Conservation (phyloP, 2,113 vertebrate species). For the Oncorhynchus gorbuscha region DNA sequence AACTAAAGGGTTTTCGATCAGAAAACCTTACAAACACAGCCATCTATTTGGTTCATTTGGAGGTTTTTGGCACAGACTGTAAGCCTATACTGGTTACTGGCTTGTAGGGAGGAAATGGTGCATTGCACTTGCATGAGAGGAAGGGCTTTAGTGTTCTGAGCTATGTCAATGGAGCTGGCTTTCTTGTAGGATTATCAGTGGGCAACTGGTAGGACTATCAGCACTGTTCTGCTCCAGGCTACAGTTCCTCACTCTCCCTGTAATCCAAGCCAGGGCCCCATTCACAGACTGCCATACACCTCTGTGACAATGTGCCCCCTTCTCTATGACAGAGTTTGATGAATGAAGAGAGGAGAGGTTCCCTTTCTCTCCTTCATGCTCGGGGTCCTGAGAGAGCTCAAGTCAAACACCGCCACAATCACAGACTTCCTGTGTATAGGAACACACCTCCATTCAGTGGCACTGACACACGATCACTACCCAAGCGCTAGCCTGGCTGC, state of each 20-base stretch:
- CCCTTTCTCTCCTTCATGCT: slow-evolving; percentile 35
- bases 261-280: slow-evolving; percentile 62
- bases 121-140: slow-evolving; percentile 15
- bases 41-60: not conserved
- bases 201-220: slow-evolving; percentile 32
- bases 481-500: slow-evolving; percentile 15
- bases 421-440: slow-evolving; percentile 65
- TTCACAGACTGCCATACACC: slow-evolving; percentile 60
- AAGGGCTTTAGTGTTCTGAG: slow-evolving; percentile 20
- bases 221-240: slow-evolving; percentile 52
- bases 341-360: slow-evolving; percentile 62
- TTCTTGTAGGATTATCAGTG: slow-evolving; percentile 36
- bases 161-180: slow-evolving; percentile 31
- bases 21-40: not conserved
- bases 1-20: not conserved
- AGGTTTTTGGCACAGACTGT: not conserved
- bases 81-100: not conserved
- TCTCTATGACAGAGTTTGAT: slow-evolving; percentile 73
- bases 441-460: slow-evolving; percentile 52
- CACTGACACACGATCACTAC: slow-evolving; percentile 57
- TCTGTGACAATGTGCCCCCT: slow-evolving; percentile 59
- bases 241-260: slow-evolving; percentile 44
- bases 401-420: slow-evolving; percentile 61
- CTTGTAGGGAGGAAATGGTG: slow-evolving; percentile 9
- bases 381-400: slow-evolving; percentile 17